Base-by-base conservation (phyloP, 2,797 vertebrate genomes). In the Hafferia zeledoni region DNA sequence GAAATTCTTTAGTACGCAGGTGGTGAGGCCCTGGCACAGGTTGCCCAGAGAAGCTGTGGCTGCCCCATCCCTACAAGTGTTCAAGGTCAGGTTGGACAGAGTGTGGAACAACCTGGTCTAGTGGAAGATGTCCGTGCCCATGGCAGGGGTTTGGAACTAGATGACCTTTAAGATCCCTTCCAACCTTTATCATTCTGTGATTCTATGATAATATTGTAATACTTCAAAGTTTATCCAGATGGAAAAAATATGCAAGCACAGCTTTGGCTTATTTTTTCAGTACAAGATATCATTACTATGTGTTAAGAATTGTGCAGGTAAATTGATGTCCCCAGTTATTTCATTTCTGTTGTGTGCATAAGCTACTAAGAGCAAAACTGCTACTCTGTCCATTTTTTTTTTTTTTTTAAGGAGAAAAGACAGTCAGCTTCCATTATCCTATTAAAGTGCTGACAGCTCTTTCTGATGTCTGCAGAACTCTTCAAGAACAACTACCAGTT, bases 401-500 rank as follows among this genome's bases (percentile, higher is more conserved):
- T 91, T 68, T 86, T 16, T 41, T 70, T 91, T 79, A 55, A 44
- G 25, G 11, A 91, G 35, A 25, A 88, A 91, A 61, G 39, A 50
- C 7, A 57, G 39, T 33, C 55, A 78, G 41, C 56, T 88, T 79
- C 39, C 55, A 78, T 59, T 70, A 85, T n/a, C 50, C 69, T n/a
- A 6, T 88, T 88, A 61, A 93, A 91, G 28, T 3, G 5, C 67
- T 88, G 61, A 90, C 52, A 90, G 59, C 39, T 90, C 84, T 78
- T 86, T 91, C 57, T 81, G 55, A 37, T 69, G 47, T 69, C 80
- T 88, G 67, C 23, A 90, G 78, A 84, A 52, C 81, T 84, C 67
- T 65, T 94, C 55, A 59, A 91, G 70, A 86, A 79, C 28, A 89
- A 25, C 74, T 72, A 56, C 11, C 50, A 72, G 52, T 69, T 95